These are phyloP conservation scores for Eptesicus fuscus DNA, from an alignment of 2,113 vertebrate species.

Conservation along the genomic window DNA sequence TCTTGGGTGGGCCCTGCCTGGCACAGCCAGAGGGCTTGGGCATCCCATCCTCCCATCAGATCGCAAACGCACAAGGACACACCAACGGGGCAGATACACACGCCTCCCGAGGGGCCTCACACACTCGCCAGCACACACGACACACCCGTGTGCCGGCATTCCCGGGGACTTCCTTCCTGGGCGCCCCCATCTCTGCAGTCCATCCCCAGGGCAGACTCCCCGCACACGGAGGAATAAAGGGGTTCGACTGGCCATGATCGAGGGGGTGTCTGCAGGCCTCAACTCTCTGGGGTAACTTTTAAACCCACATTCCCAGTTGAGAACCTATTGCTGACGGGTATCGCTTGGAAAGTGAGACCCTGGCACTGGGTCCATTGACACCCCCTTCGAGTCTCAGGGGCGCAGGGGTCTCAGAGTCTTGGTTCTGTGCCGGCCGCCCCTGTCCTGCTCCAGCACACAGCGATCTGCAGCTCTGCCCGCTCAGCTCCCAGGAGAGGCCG, in stretches of 20 bases:
- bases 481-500: not conserved
- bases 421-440: too few relatives aligned
- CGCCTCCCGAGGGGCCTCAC: not conserved
- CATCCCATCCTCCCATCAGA: not conserved
- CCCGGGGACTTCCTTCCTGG: not conserved
- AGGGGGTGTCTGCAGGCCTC: too few relatives aligned
- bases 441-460: accelerated
- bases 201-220: too few relatives aligned
- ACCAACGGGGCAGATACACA: not conserved
- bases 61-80: not conserved
- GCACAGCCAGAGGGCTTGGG: not conserved
- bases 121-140: accelerated
- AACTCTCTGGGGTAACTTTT: too few relatives aligned
- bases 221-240: too few relatives aligned
- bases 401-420: too few relatives aligned
- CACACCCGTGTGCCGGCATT: accelerated
- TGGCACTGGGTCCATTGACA: not conserved
- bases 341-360: not conserved
- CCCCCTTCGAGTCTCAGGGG: not conserved
- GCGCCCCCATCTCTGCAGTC: too few relatives aligned
- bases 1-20: not conserved
- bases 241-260: too few relatives aligned
- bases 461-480: accelerated
- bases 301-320: too few relatives aligned
- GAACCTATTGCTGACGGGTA: not conserved